Evolutionary conservation across 2,888 invertebrate species (phyloP), one percentile per base, ranked within the genome.

Genomic region (Ochlodes sylvanus): DNA sequence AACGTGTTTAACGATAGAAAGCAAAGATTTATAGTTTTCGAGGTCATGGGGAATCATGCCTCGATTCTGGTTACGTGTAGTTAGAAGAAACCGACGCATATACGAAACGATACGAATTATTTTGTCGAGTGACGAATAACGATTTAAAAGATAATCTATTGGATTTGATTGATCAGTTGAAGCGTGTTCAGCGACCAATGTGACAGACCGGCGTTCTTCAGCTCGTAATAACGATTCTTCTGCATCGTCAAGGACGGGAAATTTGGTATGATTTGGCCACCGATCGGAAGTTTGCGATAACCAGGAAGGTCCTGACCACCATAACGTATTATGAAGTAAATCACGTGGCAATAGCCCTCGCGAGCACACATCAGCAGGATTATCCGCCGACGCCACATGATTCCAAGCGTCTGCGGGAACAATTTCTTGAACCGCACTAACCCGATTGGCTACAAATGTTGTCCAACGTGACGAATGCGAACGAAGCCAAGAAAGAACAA

Each of bases 361-460:
- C 27, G 69, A 68, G 15, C 58, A 65, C 7, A 65, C 34, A 15
- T 70, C 71, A 15, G 69, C 69, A 10, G 71, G 69, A n/a, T 71
- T 71, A 21, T 69, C 69, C 1, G 6, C 21, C 2, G 69, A 64
- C 2, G 69, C 10, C 4, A 69, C 69, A 56, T 71, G 71, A 38
- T 57, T 52, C 69, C 71, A 70, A n/a, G 19, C 56, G 14, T 55
- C 55, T 27, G 56, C 9, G n/a, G 63, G 58, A 32, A 56, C n/a
- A n/a, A 57, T 62, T 4, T 69, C 70, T 52, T 71, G 70, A 10
- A 71, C 68, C n/a, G 63, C 60, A 27, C 69, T 69, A 6, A 72
- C 70, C n/a, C 70, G 70, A 60, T 72, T 70, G 7, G 70, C 72
- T 10, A 72, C 72, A 41, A 72, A 72, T 7, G 67, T 69, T 17